Base-by-base conservation (phyloP, 1,140 invertebrate species). In the Drosophila persimilis region DNA sequence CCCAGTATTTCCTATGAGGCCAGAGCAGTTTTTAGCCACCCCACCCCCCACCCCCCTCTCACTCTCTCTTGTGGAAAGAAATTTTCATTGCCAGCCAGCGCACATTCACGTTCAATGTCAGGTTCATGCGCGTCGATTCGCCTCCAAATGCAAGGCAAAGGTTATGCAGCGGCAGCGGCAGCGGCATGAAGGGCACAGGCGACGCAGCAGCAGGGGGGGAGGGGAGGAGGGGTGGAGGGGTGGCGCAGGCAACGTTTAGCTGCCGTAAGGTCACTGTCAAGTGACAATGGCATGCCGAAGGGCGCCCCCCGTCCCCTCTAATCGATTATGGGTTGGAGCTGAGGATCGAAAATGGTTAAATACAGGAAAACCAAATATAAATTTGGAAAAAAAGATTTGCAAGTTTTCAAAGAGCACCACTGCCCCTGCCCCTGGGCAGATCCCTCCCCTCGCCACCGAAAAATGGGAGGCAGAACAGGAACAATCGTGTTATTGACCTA, bases 401-500 rank as follows among this genome's bases (percentile, higher is more conserved):
- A 17, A 17, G 17, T 17, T 17, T 17, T 17, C 17, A 17, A 17
- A 1, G 17, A 17, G 17, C 17, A 1, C 17, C 1, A 17, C 17
- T 17, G 17, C 17, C 17, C 17, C 17, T 17, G 1, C 17, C 17
- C 17, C 17, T 17, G 17, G 17, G 0, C 17, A 17, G 17, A 17
- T 17, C 17, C 17, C 17, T 17, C 17, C 17, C 17, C 17, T 1
- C 17, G 17, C 17, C 17, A 0, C 17, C 17, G 17, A 17, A 26
- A 46, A 54, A 39, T 41, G 24, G 22, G 15, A 4, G 17, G 39
- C 35, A 31, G 6, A 39, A 43, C 22, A 26, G 7, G 39, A 57
- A 51, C n/a, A 56, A 31, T 45, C 51, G 67, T 64, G 71, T 61
- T 81, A 83, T 71, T 83, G 79, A 83, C 79, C 79, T 54, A 71